phyloP scores from a whole-genome alignment of 2,888 invertebrate genomes.

The Antheraea yamamai region DNA sequence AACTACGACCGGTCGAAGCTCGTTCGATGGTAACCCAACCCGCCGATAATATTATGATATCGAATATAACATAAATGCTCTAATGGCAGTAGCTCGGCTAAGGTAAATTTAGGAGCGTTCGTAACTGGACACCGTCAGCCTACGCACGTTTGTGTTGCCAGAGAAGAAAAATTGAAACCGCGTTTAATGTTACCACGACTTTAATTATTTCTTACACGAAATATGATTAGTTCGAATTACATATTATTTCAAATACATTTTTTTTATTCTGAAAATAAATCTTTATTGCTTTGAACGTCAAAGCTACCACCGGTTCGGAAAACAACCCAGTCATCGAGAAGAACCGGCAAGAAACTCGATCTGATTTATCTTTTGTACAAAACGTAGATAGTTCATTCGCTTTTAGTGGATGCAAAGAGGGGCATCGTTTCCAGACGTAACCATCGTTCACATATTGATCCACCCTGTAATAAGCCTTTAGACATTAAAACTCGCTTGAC shows the following conservation, averaged over 20 bases:
- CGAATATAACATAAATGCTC: slow-evolving; percentile 78
- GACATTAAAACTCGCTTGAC: no score
- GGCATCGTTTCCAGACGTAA: no score
- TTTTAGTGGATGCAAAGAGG: no score
- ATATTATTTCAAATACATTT: not conserved
- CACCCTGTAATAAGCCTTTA: no score
- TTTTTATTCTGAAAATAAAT: not conserved
- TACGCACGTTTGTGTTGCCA: slow-evolving; percentile 58
- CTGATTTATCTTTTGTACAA: no score
- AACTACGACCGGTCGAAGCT: slow-evolving; percentile 16
- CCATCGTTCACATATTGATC: no score
- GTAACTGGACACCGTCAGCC: slow-evolving; percentile 66
- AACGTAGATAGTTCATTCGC: no score
- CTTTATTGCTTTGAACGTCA: not conserved
- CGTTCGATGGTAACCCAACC: slow-evolving; percentile 14
- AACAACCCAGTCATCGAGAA: no score
- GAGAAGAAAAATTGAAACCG: slow-evolving; percentile 36
- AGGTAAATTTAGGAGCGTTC: slow-evolving; percentile 81
- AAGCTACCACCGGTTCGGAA: no score
- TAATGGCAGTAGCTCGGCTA: slow-evolving; percentile 73
- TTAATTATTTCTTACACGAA: not conserved
- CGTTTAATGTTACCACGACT: slow-evolving; percentile 23
- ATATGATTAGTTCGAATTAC: not conserved
- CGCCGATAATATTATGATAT: slow-evolving; percentile 70
- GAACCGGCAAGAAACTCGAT: no score